Evolutionary conservation across 2,797 vertebrate species (phyloP), one percentile per base, ranked within the genome.

Genomic region (Hafferia zeledoni): DNA sequence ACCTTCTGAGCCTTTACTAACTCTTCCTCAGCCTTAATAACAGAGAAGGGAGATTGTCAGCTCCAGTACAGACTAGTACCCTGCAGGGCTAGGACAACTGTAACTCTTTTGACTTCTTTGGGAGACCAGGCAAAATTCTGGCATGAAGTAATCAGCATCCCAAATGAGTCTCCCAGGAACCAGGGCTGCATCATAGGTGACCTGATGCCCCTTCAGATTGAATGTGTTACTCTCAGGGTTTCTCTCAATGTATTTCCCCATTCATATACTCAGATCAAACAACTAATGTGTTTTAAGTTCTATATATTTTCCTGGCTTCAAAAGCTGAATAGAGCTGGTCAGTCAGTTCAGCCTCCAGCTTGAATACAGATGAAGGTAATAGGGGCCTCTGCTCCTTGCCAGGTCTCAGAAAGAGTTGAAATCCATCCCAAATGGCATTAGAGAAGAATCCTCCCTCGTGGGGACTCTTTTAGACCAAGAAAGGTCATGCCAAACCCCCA

Each of bases 1-100:
- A 99, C 99, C 96, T 99, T 99, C 98, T 99, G 99, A 87, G 99
- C 99, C 97, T 99, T 99, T 87, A 99, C 98, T 93, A 99, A 97
- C 97, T 99, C 99, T 87, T 99, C 99, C 97, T 99, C 99, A 5
- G 99, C 99, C 99, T 99, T 95, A 87, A 90, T 82, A 91, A 96
- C 50, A 96, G 70, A 95, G 74, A 95, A 80, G 20, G 17, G 27
- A 49, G 11, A n/a, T 55, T 90, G 78, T 97, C 89, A 97, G 43
- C 65, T 75, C 35, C 80, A 81, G 18, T 6, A 18, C 57, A 68
- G 65, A 56, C 19, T 85, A 60, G 33, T 14, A 82, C 9, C 39
- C n/a, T 77, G 61, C 41, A 74, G 11, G 9, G 30, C 43, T 71
- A 30, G 61, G 65, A 67, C 39, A 87, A 47, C 61, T 68, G n/a